Percentiles rank a stretch among this genome's conserved stretches.
These are phyloP conservation scores for Esox masquinongy DNA, from an alignment of 2,797 vertebrate genomes.

Conservation along the genomic window DNA sequence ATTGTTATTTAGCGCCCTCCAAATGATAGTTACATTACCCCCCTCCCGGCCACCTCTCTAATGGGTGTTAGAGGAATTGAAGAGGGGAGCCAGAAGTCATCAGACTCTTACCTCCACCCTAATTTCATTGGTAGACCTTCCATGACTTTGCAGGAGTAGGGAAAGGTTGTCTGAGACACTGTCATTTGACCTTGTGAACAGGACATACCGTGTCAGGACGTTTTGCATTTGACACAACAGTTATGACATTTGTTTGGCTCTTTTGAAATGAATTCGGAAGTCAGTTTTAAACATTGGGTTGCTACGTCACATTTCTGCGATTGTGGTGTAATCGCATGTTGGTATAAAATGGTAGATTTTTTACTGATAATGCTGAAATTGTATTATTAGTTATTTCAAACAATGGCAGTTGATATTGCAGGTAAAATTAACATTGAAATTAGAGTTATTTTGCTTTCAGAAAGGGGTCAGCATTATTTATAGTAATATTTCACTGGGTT, in stretches of 20 bases:
- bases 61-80: constrained; percentile 55
- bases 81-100: constrained; percentile 39
- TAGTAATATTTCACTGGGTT: constrained; percentile 56
- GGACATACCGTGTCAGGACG: background rate
- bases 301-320: background rate
- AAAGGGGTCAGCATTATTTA: constrained; percentile 64
- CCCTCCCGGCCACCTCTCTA: constrained; percentile 45
- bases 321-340: background rate
- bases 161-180: constrained; percentile 20
- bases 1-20: constrained; percentile 54
- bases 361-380: constrained; percentile 46
- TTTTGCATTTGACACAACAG: background rate
- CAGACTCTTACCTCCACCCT: constrained; percentile 43
- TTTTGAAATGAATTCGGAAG: no score
- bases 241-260: background rate
- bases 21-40: constrained; percentile 54
- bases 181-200: constrained; percentile 32
- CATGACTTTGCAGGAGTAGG: constrained; percentile 29
- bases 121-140: constrained; percentile 48
- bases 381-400: constrained; percentile 63
- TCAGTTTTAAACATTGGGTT: no score
- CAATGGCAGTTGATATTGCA: constrained; percentile 62
- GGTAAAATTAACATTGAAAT: constrained; percentile 38
- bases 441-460: constrained; percentile 48
- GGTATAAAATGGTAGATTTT: background rate